Evolutionary conservation across 2,888 invertebrate genomes (phyloP), one percentile per base, ranked within the genome.

Genomic region (Hirtodrosophila duncani): DNA sequence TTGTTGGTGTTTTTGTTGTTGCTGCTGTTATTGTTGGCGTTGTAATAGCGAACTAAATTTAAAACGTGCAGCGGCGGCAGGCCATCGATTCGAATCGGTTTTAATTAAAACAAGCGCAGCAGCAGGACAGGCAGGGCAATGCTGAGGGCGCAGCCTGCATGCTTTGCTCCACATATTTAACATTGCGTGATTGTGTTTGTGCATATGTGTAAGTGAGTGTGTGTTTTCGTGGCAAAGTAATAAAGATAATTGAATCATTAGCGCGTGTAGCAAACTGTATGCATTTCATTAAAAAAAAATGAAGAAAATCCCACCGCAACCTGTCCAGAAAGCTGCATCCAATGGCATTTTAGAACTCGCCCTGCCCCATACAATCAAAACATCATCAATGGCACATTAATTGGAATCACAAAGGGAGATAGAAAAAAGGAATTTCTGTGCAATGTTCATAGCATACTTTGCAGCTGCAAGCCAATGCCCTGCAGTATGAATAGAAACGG

Each of bases 191-290:
- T 31, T 31, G 39, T 52, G 23, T 42, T 26, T 27, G 39, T 29
- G 18, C 49, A 45, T 38, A 17, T 46, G 33, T 45, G 31, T 13
- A 27, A 6, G 13, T 29, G 50, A n/a, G n/a, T n/a, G n/a, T n/a
- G n/a, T n/a, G n/a, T n/a, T n/a, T n/a, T n/a, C n/a, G n/a, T n/a
- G n/a, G 30, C 37, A 48, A 59, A 59, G 55, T 64, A 68, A 75
- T 79, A 69, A 61, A 55, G 51, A 75, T 75, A 75, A 75, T 79
- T 79, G 79, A 67, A 68, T 75, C 75, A 75, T 75, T 78, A 74
- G 75, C 79, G 63, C 50, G 60, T 61, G 57, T 52, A 44, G 56
- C 42, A 45, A 51, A 55, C 55, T 72, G 62, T 56, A 53, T 68
- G 62, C 71, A 74, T 59, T 75, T 68, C 53, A 78, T 71, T 78